Evolutionary conservation across 2,113 vertebrate genomes (phyloP).

Genomic region (Scytalopus superciliaris): DNA sequence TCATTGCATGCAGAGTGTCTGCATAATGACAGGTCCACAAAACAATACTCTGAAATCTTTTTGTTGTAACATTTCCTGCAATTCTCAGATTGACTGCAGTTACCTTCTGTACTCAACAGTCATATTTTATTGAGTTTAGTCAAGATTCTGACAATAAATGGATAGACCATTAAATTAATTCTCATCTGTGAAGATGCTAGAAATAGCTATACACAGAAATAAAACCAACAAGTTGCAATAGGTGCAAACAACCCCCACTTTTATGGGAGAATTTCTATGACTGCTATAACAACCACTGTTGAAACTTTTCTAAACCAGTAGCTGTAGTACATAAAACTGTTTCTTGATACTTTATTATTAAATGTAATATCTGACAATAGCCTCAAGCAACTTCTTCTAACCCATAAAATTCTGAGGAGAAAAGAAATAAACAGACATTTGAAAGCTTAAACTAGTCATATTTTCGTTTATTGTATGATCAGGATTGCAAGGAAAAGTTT

Average conservation of each 20-base stretch:
- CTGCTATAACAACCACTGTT: background rate
- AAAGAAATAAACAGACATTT: background rate
- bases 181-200: background rate
- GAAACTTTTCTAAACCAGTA: background rate
- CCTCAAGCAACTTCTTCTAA: background rate
- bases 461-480: slow-evolving; percentile 7
- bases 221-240: background rate
- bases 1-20: background rate
- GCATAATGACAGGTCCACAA: background rate
- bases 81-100: background rate
- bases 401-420: background rate
- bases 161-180: background rate
- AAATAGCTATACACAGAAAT: background rate
- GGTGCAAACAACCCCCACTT: background rate
- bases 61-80: background rate
- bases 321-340: background rate
- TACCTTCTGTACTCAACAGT: background rate
- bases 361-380: background rate
- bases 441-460: background rate
- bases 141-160: background rate
- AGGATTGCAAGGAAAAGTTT: background rate
- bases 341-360: slow-evolving; percentile 7
- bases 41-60: background rate
- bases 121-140: background rate
- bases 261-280: background rate